Evolutionary conservation across 2,888 invertebrate genomes (phyloP), one percentile per base, ranked within the genome.

Genomic region (Chrysotoxum bicinctum): DNA sequence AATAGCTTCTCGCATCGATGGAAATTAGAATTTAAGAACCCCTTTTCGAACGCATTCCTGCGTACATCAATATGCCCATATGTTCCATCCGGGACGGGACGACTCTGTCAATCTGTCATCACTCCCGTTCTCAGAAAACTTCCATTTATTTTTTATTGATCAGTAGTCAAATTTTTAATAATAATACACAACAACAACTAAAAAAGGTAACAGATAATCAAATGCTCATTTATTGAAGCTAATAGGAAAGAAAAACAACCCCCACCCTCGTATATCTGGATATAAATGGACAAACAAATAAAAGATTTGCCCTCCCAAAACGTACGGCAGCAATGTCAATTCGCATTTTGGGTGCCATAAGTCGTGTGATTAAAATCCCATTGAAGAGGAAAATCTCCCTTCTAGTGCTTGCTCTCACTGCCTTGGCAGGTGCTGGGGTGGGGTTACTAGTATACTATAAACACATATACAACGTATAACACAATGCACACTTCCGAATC

Each of bases 341-440:
- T 90, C 89, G 90, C 89, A 90, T 91, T 89, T 89, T 89, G 91
- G 90, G 91, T 91, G 91, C 90, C 91, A 91, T 92, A 91, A 92
- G 91, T 91, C 90, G 90, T 90, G 90, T 91, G 90, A 91, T 92
- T 91, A 91, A 91, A 91, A 91, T 89, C 90, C 89, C 91, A 91
- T 91, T 89, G 91, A 82, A 81, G 81, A 81, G 84, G 81, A 85
- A 85, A 85, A 85, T 85, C 85, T 73, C 85, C 80, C 85, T 66
- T 73, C 85, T 76, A 64, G 62, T 73, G 73, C 48, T 56, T 14
- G 78, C 52, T 77, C 52, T 77, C 40, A 48, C n/a, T 66, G 56
- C 40, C 52, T 66, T 80, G 76, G 87, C 83, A 87, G 84, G 83
- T 87, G 84, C 87, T 70, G 78, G 84, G 79, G 78, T 78, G 77